These are phyloP conservation scores for Falco columbarius DNA, from an alignment of 2,797 vertebrate genomes.

Conservation along the genomic window DNA sequence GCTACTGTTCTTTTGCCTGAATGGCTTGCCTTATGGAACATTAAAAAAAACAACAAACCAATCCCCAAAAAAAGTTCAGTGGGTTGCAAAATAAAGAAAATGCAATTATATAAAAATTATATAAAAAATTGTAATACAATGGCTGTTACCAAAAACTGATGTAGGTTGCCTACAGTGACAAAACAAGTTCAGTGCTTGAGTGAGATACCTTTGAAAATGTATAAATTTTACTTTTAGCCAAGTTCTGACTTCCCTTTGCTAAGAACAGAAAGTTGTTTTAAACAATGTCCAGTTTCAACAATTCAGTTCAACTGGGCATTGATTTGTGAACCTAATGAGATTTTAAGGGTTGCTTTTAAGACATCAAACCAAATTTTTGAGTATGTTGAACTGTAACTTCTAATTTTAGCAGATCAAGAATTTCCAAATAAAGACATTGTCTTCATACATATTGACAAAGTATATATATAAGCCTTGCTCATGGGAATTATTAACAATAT, in stretches of 20 bases:
- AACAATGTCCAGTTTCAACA: neutral
- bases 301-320: neutral
- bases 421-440: neutral
- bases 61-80: neutral
- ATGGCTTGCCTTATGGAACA: neutral
- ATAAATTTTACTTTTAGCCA: neutral
- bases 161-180: neutral
- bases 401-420: neutral
- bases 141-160: neutral
- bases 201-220: neutral
- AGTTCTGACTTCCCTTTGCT: neutral
- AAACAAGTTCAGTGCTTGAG: neutral
- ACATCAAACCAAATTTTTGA: neutral
- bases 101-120: neutral
- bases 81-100: neutral
- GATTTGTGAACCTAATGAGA: neutral
- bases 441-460: neutral
- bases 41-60: too few relatives aligned
- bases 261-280: neutral
- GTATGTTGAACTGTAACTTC: neutral
- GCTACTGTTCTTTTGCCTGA: neutral
- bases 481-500: neutral
- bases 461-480: neutral
- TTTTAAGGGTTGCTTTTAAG: neutral
- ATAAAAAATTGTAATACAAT: neutral